Percentiles rank a stretch among this genome's conserved stretches.
Evolutionary conservation across 2,797 vertebrate species (phyloP).

Genomic region (Amazonetta brasiliensis): DNA sequence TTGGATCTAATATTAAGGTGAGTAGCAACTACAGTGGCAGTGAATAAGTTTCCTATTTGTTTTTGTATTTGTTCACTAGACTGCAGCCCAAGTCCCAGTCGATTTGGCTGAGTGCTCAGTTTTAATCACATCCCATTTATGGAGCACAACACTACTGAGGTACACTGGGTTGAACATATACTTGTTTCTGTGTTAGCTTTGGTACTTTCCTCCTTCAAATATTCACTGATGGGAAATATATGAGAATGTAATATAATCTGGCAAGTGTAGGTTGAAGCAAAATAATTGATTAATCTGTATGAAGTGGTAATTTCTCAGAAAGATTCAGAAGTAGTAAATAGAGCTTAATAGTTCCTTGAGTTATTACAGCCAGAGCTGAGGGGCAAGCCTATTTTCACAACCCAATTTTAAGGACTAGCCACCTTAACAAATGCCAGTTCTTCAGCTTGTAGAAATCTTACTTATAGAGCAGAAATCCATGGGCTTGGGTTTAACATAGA

Average conservation of each 20-base stretch:
- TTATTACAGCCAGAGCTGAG: neutral
- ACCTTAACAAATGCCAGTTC: neutral
- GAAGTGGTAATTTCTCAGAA: neutral
- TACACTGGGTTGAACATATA: neutral
- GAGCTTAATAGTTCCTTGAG: neutral
- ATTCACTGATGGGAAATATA: neutral
- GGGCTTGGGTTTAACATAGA: neutral
- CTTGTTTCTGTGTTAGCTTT: neutral
- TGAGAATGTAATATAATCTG: neutral
- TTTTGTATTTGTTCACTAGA: neutral
- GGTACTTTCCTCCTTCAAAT: neutral
- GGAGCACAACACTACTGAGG: neutral
- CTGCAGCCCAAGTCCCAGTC: neutral
- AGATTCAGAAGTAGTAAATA: neutral
- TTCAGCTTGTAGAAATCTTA: neutral
- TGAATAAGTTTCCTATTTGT: neutral
- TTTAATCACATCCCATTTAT: neutral
- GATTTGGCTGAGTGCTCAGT: neutral
- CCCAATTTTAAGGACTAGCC: neutral
- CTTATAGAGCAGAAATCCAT: neutral
- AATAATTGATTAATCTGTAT: conserved; percentile 3
- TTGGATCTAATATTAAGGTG: neutral
- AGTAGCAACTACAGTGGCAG: neutral
- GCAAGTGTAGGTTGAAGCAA: neutral
- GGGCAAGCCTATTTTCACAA: neutral